Percentiles rank a stretch among this genome's conserved stretches.
phyloP scores from a whole-genome alignment of 2,797 vertebrate genomes.

The Falco biarmicus region DNA sequence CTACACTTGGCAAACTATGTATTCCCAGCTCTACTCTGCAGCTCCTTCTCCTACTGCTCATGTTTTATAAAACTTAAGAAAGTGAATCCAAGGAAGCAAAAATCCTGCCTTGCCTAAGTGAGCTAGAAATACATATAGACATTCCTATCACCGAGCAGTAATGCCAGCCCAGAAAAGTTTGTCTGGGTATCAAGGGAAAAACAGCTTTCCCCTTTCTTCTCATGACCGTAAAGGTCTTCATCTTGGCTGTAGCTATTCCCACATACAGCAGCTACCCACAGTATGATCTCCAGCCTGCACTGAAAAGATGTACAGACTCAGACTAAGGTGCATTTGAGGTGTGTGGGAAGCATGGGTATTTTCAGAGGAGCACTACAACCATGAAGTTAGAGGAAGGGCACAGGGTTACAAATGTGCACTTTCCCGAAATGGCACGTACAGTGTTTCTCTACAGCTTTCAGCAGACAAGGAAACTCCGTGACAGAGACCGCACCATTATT shows the following conservation, averaged over 20 bases:
- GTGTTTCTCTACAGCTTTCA: neutral
- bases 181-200: neutral
- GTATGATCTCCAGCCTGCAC: neutral
- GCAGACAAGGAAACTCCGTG: neutral
- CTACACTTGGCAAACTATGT: neutral
- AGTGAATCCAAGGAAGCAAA: neutral
- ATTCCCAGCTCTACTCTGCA: neutral
- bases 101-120: neutral
- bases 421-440: neutral
- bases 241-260: neutral
- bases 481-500: neutral
- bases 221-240: neutral
- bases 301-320: neutral
- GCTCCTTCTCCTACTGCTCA: neutral
- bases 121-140: neutral
- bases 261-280: neutral
- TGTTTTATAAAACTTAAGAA: neutral
- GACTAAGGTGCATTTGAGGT: neutral
- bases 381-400: neutral
- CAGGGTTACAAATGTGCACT: neutral
- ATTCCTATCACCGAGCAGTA: neutral
- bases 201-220: neutral
- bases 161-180: neutral
- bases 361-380: neutral
- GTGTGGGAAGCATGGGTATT: neutral